phyloP scores from a whole-genome alignment of 2,113 vertebrate genomes.

The Sapajus apella region DNA sequence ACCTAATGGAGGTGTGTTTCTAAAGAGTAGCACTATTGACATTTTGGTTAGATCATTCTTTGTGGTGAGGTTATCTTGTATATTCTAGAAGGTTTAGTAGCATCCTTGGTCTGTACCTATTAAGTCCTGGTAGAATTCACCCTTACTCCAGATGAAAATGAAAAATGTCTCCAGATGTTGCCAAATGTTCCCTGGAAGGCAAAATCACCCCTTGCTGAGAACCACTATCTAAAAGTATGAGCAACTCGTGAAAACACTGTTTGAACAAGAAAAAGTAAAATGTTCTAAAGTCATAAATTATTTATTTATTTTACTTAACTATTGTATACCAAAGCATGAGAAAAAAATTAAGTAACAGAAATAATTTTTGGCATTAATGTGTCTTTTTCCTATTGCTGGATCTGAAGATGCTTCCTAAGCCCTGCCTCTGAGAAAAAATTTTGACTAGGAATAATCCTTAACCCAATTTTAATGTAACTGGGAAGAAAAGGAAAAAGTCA shows the following conservation, averaged over 20 bases:
- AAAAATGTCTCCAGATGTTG: neutral
- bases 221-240: neutral
- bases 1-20: neutral
- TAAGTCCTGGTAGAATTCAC: neutral
- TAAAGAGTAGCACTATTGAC: neutral
- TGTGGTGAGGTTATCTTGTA: neutral
- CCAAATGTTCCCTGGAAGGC: neutral
- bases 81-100: neutral
- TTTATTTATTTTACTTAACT: neutral
- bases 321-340: neutral
- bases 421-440: neutral
- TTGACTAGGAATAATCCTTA: neutral
- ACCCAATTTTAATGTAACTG: neutral
- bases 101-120: neutral
- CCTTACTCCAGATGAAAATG: neutral
- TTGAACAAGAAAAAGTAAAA: neutral
- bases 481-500: neutral
- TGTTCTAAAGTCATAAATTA: neutral
- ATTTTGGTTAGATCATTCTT: neutral
- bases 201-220: neutral
- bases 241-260: neutral
- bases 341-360: neutral
- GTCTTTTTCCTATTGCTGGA: neutral
- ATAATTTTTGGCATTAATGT: neutral
- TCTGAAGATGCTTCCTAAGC: neutral